Evolutionary conservation across 2,888 invertebrate species (phyloP).

Genomic region (Alviniconcha strummeri): DNA sequence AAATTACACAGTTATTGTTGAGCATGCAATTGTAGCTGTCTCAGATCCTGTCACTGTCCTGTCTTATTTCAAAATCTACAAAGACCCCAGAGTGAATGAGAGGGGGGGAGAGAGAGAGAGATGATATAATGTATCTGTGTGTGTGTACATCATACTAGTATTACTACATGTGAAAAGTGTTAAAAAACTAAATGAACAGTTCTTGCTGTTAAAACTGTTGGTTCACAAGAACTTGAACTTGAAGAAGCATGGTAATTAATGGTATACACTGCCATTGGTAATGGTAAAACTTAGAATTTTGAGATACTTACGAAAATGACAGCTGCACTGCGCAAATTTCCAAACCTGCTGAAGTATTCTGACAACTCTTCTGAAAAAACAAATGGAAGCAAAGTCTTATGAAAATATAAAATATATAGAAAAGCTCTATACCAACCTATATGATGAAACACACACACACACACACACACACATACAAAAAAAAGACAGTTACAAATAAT

Average conservation of each 20-base stretch:
- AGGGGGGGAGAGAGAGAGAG: too few relatives aligned
- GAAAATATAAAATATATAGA: too few relatives aligned
- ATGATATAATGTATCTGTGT: background rate
- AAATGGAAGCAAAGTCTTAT: too few relatives aligned
- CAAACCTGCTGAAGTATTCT: constrained; percentile 23
- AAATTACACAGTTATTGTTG: background rate
- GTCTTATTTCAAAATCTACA: too few relatives aligned
- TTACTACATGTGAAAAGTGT: background rate
- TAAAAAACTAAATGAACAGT: background rate
- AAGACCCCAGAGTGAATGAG: too few relatives aligned
- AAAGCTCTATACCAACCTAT: background rate
- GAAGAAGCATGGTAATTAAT: background rate
- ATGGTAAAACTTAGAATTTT: background rate
- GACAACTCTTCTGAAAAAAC: constrained; percentile 16
- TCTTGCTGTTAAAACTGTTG: background rate
- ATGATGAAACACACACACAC: background rate
- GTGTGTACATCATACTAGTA: background rate
- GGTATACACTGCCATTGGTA: background rate
- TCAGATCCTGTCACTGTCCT: too few relatives aligned
- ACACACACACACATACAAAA: too few relatives aligned
- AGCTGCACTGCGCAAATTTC: constrained; percentile 4
- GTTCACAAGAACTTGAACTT: background rate
- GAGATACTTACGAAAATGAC: constrained; percentile 8
- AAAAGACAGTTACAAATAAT: too few relatives aligned
- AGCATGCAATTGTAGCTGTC: too few relatives aligned